A percentile compares a stretch with the other conserved stretches of the same genome.
Conservation (phyloP, 2,888 invertebrate species). For the Monopis laevigella region DNA sequence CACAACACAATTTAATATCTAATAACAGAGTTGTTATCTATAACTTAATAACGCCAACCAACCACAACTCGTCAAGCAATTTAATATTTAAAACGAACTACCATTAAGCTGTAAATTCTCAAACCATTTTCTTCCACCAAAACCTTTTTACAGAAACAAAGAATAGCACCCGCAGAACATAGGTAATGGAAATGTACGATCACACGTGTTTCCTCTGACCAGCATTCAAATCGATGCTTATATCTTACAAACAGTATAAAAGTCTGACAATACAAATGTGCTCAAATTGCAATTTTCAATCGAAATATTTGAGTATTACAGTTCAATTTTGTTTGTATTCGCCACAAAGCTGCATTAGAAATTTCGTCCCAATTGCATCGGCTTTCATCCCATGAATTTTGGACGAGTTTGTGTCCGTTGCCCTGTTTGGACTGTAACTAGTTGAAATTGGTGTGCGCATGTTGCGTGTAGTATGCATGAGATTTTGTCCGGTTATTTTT, state of each 20-base stretch:
- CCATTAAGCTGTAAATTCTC: too few relatives aligned
- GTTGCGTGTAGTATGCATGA: conserved; percentile 56
- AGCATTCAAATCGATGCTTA: conserved; percentile 7
- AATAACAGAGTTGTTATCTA: too few relatives aligned
- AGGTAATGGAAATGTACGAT: conserved; percentile 2
- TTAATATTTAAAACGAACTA: too few relatives aligned
- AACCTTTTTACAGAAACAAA: conserved; percentile 7
- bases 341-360: conserved; percentile 42
- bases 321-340: too few relatives aligned
- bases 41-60: too few relatives aligned
- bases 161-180: conserved; percentile 1
- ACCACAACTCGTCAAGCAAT: too few relatives aligned
- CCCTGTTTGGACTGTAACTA: conserved; percentile 40
- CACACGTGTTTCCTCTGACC: conserved; percentile 8
- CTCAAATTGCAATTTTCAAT: too few relatives aligned
- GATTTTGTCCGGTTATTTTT: conserved; percentile 56
- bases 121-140: too few relatives aligned
- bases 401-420: conserved; percentile 37
- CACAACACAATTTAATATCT: too few relatives aligned
- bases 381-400: conserved; percentile 54
- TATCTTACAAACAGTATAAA: too few relatives aligned
- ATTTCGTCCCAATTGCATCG: conserved; percentile 50
- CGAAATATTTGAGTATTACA: too few relatives aligned
- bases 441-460: conserved; percentile 51
- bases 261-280: too few relatives aligned